These are phyloP conservation scores for Caenorhabditis imperialis DNA, from an alignment of 2,888 invertebrate species.

Conservation along the genomic window DNA sequence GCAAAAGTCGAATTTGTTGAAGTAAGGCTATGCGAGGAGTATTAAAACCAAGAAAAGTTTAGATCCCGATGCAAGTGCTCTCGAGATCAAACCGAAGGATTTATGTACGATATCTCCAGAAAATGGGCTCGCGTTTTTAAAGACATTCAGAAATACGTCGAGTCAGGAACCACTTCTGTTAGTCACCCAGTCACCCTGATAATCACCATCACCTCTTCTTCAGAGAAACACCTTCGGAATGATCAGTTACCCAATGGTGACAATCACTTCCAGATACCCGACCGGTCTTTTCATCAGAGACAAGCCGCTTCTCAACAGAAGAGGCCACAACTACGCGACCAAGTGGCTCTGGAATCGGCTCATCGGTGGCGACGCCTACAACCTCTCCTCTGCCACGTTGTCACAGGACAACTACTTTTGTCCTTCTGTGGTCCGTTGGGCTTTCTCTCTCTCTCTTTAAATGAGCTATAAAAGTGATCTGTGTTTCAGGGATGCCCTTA, in stretches of 20 bases:
- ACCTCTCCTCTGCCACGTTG: conserved; percentile 72
- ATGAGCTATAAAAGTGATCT: neutral
- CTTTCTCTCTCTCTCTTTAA: conserved; percentile 10
- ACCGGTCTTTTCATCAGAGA: conserved; percentile 70
- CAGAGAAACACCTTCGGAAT: conserved; percentile 72
- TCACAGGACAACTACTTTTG: conserved; percentile 75
- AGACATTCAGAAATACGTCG: conserved; percentile 57
- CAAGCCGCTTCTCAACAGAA: conserved; percentile 67
- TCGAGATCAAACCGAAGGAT: conserved; percentile 62
- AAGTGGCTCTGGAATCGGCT: conserved; percentile 77
- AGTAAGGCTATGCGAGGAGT: conserved; percentile 55
- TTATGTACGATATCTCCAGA: conserved; percentile 66
- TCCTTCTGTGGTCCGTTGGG: conserved; percentile 58
- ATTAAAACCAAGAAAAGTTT: neutral
- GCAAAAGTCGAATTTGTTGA: conserved; percentile 71
- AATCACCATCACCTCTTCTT: no score
- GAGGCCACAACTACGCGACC: conserved; percentile 75
- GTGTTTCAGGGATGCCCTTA: conserved; percentile 74
- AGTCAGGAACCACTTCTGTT: conserved; percentile 32
- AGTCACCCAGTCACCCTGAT: no score
- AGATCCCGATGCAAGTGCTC: conserved; percentile 71
- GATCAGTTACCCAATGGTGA: conserved; percentile 73
- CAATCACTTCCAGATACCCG: conserved; percentile 76
- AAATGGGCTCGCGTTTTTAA: conserved; percentile 65
- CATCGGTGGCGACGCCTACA: conserved; percentile 75